phyloP scores from a whole-genome alignment of 2,888 invertebrate genomes.

The Gasteruption jaculator region DNA sequence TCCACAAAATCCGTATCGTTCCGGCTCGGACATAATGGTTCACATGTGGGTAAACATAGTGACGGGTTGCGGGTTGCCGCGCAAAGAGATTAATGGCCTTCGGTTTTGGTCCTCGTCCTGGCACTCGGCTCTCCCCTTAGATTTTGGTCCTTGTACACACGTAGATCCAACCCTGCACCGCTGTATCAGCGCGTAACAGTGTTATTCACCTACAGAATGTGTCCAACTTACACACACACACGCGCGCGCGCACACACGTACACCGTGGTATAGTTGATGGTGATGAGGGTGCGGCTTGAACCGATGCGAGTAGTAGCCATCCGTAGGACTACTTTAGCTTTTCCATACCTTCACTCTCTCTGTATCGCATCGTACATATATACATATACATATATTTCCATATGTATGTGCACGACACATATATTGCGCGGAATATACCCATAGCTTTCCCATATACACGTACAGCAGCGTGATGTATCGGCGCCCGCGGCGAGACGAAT shows the following conservation, averaged over 20 bases:
- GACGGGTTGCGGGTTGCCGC: constrained; percentile 51
- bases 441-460: too few species aligned
- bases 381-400: constrained; percentile 8
- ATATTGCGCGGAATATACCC: too few species aligned
- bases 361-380: constrained; percentile 18
- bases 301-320: too few species aligned
- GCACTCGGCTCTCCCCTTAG: background rate
- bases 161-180: too few species aligned
- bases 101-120: constrained; percentile 31
- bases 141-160: too few species aligned
- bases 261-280: too few species aligned
- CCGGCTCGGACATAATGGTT: constrained; percentile 50
- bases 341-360: constrained; percentile 30
- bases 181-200: too few species aligned
- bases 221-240: constrained; percentile 14
- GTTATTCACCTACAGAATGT: too few species aligned
- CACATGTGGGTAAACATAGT: constrained; percentile 51
- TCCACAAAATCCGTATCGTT: constrained; percentile 47
- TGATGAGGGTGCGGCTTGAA: constrained; percentile 44
- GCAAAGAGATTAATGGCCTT: constrained; percentile 50
- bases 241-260: constrained; percentile 16
- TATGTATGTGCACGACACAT: constrained; percentile 16
- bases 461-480: constrained; percentile 48
- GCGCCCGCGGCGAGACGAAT: constrained; percentile 49
- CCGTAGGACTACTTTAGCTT: constrained; percentile 39